Percentiles rank a stretch among this genome's conserved stretches.
phyloP scores from a whole-genome alignment of 2,888 invertebrate genomes.

The Gortyna flavago region DNA sequence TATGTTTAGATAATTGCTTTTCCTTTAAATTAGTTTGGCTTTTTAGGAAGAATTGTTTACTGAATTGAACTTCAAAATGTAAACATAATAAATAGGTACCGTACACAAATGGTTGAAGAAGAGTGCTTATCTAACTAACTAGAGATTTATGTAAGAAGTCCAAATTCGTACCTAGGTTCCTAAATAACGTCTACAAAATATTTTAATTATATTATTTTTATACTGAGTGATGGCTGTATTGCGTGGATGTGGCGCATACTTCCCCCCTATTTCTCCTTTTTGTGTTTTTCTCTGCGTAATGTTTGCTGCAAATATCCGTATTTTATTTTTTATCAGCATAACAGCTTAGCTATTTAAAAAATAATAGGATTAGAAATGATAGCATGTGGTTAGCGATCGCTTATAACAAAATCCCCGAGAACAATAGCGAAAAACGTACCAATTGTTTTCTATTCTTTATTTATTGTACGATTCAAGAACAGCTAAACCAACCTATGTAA shows the following conservation, averaged over 20 bases:
- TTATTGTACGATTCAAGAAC: conserved; percentile 65
- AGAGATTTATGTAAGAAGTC: neutral
- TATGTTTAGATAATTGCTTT: conserved; percentile 39
- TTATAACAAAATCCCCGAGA: conserved; percentile 21
- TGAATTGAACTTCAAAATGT: neutral
- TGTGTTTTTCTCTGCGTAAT: neutral
- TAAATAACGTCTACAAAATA: neutral
- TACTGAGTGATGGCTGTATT: neutral
- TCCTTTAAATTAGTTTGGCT: conserved; percentile 1
- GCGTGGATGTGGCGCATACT: neutral
- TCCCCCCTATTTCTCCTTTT: neutral
- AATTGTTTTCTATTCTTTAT: conserved; percentile 65
- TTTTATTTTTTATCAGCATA: neutral
- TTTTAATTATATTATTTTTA: neutral
- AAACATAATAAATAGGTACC: neutral
- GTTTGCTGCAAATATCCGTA: neutral
- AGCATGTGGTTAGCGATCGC: conserved; percentile 10
- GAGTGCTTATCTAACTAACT: neutral
- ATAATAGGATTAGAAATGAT: conserved; percentile 15
- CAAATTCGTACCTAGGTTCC: neutral
- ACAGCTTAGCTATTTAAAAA: neutral
- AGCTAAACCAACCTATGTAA: conserved; percentile 72
- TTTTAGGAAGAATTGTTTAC: neutral
- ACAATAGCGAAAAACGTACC: conserved; percentile 30
- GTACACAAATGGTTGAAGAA: neutral